Evolutionary conservation across 2,113 vertebrate genomes (phyloP).

Genomic region (Sardina pilchardus): DNA sequence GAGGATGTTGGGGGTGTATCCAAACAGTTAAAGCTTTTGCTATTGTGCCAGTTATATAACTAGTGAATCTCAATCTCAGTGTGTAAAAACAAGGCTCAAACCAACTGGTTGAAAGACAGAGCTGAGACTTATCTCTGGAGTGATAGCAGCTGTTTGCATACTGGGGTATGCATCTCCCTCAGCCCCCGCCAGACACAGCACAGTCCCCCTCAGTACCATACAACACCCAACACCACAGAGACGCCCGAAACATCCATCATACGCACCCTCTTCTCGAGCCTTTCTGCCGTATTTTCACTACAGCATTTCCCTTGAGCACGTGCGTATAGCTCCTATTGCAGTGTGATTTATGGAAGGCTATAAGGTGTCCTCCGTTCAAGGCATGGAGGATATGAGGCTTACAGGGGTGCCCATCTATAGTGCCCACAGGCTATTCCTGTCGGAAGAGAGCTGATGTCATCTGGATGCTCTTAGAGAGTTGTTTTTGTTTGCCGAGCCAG

Average conservation of each 20-base stretch:
- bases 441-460: neutral
- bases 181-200: neutral
- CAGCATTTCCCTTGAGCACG: neutral
- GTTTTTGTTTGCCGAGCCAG: neutral
- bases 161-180: conserved; percentile 12
- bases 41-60: neutral
- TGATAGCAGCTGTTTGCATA: conserved; percentile 5
- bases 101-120: neutral
- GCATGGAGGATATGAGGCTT: neutral
- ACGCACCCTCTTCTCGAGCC: neutral
- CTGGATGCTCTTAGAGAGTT: neutral
- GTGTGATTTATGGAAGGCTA: neutral
- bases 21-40: neutral
- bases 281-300: conserved; percentile 30
- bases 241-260: conserved; percentile 14
- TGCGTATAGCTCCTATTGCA: neutral
- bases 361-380: neutral
- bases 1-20: neutral
- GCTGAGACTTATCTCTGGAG: neutral
- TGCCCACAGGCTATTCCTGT: neutral
- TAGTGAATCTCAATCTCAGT: neutral
- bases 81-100: neutral
- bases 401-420: neutral
- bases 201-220: conserved; percentile 16
- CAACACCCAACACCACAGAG: conserved; percentile 16